Conservation (phyloP, 2,888 invertebrate genomes). For the Dasypogon diadema region DNA sequence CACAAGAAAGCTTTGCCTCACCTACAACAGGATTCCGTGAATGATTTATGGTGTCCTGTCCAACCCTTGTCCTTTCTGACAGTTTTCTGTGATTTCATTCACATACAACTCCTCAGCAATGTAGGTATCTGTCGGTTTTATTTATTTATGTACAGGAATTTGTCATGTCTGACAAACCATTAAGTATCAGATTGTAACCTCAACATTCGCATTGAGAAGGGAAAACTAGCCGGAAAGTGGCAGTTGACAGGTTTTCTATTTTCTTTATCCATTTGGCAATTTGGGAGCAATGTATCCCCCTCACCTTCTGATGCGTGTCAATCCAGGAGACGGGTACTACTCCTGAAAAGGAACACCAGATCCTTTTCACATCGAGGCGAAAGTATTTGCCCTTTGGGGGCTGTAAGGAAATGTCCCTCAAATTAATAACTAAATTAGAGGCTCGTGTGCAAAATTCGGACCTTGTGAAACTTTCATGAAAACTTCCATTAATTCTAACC, state of each 20-base stretch:
- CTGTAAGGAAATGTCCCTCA: background rate
- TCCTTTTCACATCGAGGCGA: too few relatives aligned
- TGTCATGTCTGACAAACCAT: slow-evolving; percentile 52
- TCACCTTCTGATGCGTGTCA: slow-evolving; percentile 24
- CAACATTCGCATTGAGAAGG: slow-evolving; percentile 50
- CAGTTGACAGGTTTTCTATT: slow-evolving; percentile 51
- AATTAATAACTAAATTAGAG: background rate
- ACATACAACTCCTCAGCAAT: slow-evolving; percentile 20
- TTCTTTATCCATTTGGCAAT: slow-evolving; percentile 43
- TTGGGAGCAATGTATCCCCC: slow-evolving; percentile 24
- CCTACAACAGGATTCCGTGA: slow-evolving; percentile 53
- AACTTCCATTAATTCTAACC: background rate
- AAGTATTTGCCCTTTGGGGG: background rate
- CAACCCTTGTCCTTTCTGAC: slow-evolving; percentile 59
- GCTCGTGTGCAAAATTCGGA: too few relatives aligned
- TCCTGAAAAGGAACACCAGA: too few relatives aligned
- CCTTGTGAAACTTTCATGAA: background rate
- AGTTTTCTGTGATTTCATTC: slow-evolving; percentile 58
- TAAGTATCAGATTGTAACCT: slow-evolving; percentile 51
- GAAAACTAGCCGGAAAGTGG: slow-evolving; percentile 47
- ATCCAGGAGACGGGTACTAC: background rate
- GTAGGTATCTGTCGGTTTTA: slow-evolving; percentile 37
- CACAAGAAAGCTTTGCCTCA: slow-evolving; percentile 27
- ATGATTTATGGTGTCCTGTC: slow-evolving; percentile 60
- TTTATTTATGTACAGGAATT: slow-evolving; percentile 51